Base-by-base conservation (phyloP, 2,888 invertebrate species). In the Acanthoscelides obtectus region DNA sequence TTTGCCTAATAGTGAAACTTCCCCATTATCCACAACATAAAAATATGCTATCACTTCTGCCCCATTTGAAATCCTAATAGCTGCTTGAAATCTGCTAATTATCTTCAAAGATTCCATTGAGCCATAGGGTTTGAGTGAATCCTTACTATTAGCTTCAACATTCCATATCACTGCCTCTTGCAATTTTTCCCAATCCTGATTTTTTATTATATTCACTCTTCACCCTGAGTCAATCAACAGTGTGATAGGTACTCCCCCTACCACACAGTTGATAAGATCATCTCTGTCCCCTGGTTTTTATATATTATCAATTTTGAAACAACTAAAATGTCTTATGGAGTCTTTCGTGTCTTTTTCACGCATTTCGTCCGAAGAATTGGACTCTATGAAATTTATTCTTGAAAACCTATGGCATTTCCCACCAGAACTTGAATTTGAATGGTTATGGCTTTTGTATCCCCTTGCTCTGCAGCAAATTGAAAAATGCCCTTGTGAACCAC, bases 211-310 rank as follows among this genome's bases (percentile, higher is more conserved):
- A 70, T 78, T 78, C 0, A 45, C 75, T 65, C 69, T 76, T 17
- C 73, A 77, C 8, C 78, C 74, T 0, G 75, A 77, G 66, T 77
- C 76, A 67, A 78, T 78, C 2, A 77, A 69, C 17, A 76, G 66
- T 27, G 70, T 75, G 21, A 77, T 21, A 12, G 63, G 22, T 20
- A 77, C 72, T 64, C 76, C 74, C n/a, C 75, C 77, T 1, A 76
- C 70, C 21, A 22, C 21, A 68, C 78, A 76, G 67, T 69, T 22
- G 4, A 77, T 67, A 0, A 75, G 21, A 20, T 76, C 75, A 66
- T 76, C 76, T 12, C 69, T 20, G 21, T 25, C 6, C 17, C n/a
- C 63, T 20, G 0, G 1, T 27, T 20, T 21, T 17, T 12, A 19
- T 17, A 20, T 68, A 6, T n/a, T 45, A 20, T 63, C 22, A 17